Evolutionary conservation across 2,888 invertebrate species (phyloP).

Genomic region (Pseudococcus viburni): DNA sequence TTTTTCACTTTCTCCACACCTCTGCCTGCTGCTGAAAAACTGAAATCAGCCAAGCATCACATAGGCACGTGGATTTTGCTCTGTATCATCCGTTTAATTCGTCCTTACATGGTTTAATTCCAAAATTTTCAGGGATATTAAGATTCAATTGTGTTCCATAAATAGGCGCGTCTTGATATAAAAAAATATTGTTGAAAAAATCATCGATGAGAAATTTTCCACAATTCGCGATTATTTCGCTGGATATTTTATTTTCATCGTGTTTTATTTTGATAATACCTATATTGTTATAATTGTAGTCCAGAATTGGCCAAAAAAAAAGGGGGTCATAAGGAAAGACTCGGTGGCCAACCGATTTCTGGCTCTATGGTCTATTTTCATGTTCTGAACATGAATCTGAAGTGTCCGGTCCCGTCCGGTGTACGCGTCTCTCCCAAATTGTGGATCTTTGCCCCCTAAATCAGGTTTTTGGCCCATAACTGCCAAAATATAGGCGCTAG

Average conservation of each 20-base stretch:
- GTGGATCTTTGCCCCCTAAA: too few relatives aligned
- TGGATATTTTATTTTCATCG: not conserved
- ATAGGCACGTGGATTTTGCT: conserved; percentile 16
- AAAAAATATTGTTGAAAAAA: not conserved
- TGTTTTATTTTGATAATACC: not conserved
- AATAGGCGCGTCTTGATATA: not conserved
- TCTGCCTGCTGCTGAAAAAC: not conserved
- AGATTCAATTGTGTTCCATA: conserved; percentile 16
- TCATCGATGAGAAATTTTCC: not conserved
- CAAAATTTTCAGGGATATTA: conserved; percentile 10
- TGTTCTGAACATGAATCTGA: too few relatives aligned
- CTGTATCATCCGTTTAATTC: not conserved
- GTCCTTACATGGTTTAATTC: conserved; percentile 30
- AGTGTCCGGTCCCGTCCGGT: too few relatives aligned
- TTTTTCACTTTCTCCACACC: not conserved
- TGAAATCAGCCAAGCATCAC: conserved; percentile 16
- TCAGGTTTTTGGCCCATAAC: too few relatives aligned
- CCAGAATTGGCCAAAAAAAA: too few relatives aligned
- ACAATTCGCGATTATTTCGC: not conserved
- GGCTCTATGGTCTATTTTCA: too few relatives aligned
- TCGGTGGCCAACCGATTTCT: too few relatives aligned
- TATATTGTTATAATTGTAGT: not conserved
- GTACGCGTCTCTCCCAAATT: too few relatives aligned
- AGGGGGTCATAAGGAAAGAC: too few relatives aligned
- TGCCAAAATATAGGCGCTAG: too few relatives aligned